A percentile compares a stretch with the other conserved stretches of the same genome.
phyloP scores from a whole-genome alignment of 2,888 invertebrate species.

The Drosophila conformis region DNA sequence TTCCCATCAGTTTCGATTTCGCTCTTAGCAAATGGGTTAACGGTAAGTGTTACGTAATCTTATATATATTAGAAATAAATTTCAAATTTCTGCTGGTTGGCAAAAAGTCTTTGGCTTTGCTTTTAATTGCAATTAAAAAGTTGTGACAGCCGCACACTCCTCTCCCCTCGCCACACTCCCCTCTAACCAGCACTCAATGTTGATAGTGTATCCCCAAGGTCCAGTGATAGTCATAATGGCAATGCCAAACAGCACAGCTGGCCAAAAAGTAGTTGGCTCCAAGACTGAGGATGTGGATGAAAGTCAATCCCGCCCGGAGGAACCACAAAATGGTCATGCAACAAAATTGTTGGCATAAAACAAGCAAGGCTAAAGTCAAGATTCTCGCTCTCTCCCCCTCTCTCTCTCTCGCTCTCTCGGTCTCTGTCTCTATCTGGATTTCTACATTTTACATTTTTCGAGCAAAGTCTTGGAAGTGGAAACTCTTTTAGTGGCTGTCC shows the following conservation, averaged over 20 bases:
- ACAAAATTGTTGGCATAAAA: conserved; percentile 66
- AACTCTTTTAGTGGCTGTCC: conserved; percentile 49
- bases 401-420: background rate
- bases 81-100: conserved; percentile 27
- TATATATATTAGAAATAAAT: background rate
- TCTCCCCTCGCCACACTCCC: background rate
- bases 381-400: background rate
- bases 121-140: conserved; percentile 80
- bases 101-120: conserved; percentile 57
- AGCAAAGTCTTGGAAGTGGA: conserved; percentile 30
- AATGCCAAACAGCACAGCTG: conserved; percentile 38
- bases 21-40: background rate
- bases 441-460: conserved; percentile 7
- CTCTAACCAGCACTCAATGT: background rate
- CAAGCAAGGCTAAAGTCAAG: conserved; percentile 41
- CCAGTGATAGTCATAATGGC: conserved; percentile 71
- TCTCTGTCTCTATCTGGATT: background rate
- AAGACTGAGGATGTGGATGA: conserved; percentile 12
- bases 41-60: background rate
- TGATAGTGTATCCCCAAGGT: conserved; percentile 57
- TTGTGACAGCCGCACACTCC: conserved; percentile 47
- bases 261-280: background rate
- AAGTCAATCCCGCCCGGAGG: conserved; percentile 35
- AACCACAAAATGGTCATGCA: conserved; percentile 73
- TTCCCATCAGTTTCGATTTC: background rate